Conservation (phyloP, 2,888 invertebrate species). For the Andrena camellia region DNA sequence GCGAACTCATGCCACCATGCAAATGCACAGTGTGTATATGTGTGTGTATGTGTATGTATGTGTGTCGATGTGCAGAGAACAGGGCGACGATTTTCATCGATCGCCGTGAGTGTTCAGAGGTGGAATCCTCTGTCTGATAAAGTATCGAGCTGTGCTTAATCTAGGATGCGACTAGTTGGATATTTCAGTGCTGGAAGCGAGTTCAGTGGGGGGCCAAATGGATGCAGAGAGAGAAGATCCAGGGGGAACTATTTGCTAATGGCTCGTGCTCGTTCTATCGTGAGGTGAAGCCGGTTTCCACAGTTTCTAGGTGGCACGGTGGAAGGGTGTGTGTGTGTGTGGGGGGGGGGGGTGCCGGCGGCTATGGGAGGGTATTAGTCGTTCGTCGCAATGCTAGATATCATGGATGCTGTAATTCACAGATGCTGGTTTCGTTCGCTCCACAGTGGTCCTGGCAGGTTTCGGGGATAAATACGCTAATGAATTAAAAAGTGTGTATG, state of each 20-base stretch:
- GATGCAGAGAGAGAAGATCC: conserved; percentile 10
- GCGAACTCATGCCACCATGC: conserved; percentile 56
- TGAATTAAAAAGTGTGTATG: neutral
- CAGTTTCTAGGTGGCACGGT: neutral
- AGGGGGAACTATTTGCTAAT: conserved; percentile 13
- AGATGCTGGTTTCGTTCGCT: conserved; percentile 1
- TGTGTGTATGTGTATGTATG: neutral
- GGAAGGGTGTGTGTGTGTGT: too few species aligned
- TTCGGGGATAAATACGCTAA: neutral
- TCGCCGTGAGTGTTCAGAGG: neutral
- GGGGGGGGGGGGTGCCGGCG: neutral
- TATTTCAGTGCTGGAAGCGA: neutral
- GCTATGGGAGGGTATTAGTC: neutral
- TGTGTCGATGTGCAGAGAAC: conserved; percentile 5
- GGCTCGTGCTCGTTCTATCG: conserved; percentile 24
- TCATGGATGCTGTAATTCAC: neutral
- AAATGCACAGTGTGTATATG: conserved; percentile 29
- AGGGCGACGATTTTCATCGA: neutral
- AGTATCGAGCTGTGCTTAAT: neutral
- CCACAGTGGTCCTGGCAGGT: neutral
- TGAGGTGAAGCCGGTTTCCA: neutral
- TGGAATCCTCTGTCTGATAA: too few species aligned
- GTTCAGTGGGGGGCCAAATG: neutral
- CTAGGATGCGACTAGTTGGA: neutral
- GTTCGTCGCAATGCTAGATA: neutral